Base-by-base conservation (phyloP, 1,140 invertebrate genomes). In the Cotesia typhae region DNA sequence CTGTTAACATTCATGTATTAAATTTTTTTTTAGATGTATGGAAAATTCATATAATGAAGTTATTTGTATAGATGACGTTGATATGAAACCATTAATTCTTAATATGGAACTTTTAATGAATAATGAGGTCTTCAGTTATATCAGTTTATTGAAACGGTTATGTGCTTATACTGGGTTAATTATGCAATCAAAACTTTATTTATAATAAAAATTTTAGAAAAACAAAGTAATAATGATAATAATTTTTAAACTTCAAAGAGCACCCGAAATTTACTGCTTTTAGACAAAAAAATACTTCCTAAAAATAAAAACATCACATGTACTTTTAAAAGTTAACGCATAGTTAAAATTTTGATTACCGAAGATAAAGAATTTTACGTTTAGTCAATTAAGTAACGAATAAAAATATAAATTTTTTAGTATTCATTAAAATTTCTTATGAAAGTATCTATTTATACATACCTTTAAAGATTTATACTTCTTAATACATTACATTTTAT, bases 31-130 rank as follows among this genome's bases (percentile, higher is more conserved):
- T 47, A 47, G 41, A 47, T 47, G 51, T 70, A 61, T 60, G 28
- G 59, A 37, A 14, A 53, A 37, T 47, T 9, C 10, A 2, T 47
- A 47, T 47, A 47, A 70, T 53, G 37, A 28, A 47, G n/a, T n/a
- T 20, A 20, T 51, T 20, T 66, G 10, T 66, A 53, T 67, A 20
- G 41, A 64, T 64, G 41, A 41, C 38, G 14, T 64, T 17, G 28
- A 37, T 37, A 38, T 41, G 20, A 55, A 55, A 55, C n/a, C 5
- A 59, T 20, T 64, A 64, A 36, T 57, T 37, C 14, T 61, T 38
- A 5, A 55, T 20, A 28, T 59, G 67, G 63, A 66, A 72, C 67
- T 67, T 67, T 72, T 72, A 67, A 72, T 72, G 67, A 72, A 72
- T 36, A 47, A 17, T 51, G 14, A 20, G 53, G 64, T 72, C 14